A percentile compares a stretch with the other conserved stretches of the same genome.
Conservation (phyloP, 2,888 invertebrate species). For the Digitonthophagus gazella region DNA sequence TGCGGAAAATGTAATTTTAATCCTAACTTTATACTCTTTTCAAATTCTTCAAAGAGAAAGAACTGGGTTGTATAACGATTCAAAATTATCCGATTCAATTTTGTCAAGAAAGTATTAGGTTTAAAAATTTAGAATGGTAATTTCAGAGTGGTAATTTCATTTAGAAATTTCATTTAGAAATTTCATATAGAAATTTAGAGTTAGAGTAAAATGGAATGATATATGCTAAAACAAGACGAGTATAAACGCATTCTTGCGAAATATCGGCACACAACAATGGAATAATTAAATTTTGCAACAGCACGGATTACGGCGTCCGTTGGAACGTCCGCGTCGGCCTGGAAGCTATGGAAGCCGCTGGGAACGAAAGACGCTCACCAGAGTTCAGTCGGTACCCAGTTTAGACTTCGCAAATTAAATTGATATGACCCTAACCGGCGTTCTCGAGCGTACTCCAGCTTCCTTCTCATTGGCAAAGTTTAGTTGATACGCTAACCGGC, state of each 20-base stretch:
- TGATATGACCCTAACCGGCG: conserved; percentile 4
- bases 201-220: too few species aligned
- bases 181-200: too few species aligned
- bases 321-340: not conserved
- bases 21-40: not conserved
- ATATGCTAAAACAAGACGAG: not conserved
- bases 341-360: too few species aligned
- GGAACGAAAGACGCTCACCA: conserved; percentile 1
- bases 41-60: too few species aligned
- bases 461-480: not conserved
- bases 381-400: conserved; percentile 2
- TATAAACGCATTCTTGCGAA: conserved; percentile 8
- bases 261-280: conserved; percentile 5
- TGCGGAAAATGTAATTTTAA: not conserved
- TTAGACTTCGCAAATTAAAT: conserved; percentile 15
- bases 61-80: too few species aligned
- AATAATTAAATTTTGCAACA: conserved; percentile 11
- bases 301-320: conserved; percentile 10
- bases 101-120: too few species aligned
- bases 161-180: too few species aligned
- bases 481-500: not conserved
- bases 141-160: too few species aligned
- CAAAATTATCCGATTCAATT: too few species aligned
- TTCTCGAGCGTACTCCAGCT: not conserved
- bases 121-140: too few species aligned